Evolutionary conservation across 1,140 invertebrate species (phyloP), one percentile per base, ranked within the genome.

Genomic region (Drosophila carrolli): DNA sequence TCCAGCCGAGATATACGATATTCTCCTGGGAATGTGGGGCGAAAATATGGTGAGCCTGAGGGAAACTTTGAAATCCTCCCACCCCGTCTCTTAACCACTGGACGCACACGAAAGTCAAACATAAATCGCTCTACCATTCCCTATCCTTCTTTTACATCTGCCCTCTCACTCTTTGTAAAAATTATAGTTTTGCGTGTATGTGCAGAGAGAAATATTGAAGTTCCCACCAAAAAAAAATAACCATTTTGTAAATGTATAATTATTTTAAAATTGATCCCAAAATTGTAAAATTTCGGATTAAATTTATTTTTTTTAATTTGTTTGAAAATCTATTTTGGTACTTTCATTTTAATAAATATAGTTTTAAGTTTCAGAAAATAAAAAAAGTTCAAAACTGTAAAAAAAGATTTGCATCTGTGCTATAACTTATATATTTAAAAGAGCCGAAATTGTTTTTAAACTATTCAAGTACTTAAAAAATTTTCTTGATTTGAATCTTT

Each of bases 81-180:
- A 50, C 19, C 65, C 65, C 16, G 14, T 19, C 66, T 19, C 43
- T 68, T 68, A 82, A 82, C 83, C 83, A 66, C 83, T 77, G 71
- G 79, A 79, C 83, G 51, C 71, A 86, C 77, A 82, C 80, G 76
- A 88, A 88, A 88, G 83, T 88, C 83, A 88, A 88, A 88, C 84
- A 89, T 88, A 88, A 88, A 88, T 83, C 84, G 83, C 84, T 83
- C 65, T 35, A 29, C 67, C 65, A 50, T 66, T 65, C 63, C 60
- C 60, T 41, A 50, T 47, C 51, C 67, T 47, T 37, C 27, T 35
- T 35, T 43, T 70, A 9, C 43, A 70, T 35, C 51, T 29, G n/a
- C 16, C 6, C 5, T 32, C 9, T 65, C 41, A 72, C 71, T 82
- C 61, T 58, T 74, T 70, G 62, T 75, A 79, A 79, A 89, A 88